Evolutionary conservation across 2,113 vertebrate species (phyloP).

Genomic region (Gambusia affinis): DNA sequence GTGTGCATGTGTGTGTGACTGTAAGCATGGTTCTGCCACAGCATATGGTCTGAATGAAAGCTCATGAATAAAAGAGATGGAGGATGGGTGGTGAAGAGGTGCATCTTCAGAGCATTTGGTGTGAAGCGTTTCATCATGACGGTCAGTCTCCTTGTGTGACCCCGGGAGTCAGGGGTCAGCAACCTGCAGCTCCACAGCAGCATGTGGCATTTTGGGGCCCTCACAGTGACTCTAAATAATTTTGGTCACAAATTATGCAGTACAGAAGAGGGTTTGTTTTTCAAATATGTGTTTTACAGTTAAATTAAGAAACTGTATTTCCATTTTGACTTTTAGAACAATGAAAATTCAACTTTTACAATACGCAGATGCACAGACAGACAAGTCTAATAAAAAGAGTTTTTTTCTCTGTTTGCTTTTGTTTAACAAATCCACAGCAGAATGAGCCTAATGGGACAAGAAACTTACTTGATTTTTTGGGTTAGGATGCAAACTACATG

Average conservation of each 20-base stretch:
- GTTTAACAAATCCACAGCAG: no score
- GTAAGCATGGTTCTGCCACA: slow-evolving; percentile 59
- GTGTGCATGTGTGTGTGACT: slow-evolving; percentile 57
- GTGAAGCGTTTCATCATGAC: slow-evolving; percentile 13
- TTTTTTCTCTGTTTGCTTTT: no score
- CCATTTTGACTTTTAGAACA: no score
- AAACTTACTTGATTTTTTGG: no score
- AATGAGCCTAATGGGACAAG: no score
- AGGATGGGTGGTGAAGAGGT: slow-evolving; percentile 30
- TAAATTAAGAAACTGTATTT: neutral
- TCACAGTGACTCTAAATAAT: neutral
- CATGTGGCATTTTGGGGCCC: neutral
- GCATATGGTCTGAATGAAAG: slow-evolving; percentile 77
- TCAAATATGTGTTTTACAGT: neutral
- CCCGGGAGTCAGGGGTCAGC: neutral
- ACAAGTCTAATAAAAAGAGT: no score
- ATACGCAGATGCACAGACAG: neutral
- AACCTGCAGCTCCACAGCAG: neutral
- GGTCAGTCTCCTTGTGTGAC: neutral
- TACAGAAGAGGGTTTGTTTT: no score
- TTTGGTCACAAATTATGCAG: no score
- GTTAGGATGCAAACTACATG: no score
- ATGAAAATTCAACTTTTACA: neutral
- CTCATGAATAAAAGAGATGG: slow-evolving; percentile 60
- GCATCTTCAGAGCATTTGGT: slow-evolving; percentile 5